Evolutionary conservation across 2,797 vertebrate genomes (phyloP).

Genomic region (Arrhamphus sclerolepis): DNA sequence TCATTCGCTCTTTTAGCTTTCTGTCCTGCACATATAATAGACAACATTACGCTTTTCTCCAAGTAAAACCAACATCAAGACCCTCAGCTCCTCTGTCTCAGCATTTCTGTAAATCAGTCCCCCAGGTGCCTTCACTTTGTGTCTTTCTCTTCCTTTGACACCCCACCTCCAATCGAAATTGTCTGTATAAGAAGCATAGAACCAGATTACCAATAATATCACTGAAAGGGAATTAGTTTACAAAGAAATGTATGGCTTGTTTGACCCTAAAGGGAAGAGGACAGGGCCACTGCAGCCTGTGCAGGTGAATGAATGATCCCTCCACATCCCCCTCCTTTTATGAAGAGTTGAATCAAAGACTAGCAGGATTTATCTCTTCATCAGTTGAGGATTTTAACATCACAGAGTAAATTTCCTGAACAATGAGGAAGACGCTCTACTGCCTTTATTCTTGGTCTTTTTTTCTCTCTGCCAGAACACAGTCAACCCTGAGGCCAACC

Average conservation of each 20-base stretch:
- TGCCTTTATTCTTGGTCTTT: constrained; percentile 45
- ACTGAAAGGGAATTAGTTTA: constrained; percentile 54
- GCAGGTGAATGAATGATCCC: constrained; percentile 56
- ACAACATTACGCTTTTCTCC: no score
- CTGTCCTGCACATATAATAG: no score
- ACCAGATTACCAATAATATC: constrained; percentile 24
- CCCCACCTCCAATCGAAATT: no score
- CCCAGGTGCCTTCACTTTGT: no score
- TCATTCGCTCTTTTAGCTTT: no score
- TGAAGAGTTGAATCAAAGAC: constrained; percentile 33
- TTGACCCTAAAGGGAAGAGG: constrained; percentile 53
- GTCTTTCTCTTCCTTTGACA: no score
- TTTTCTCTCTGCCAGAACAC: constrained; percentile 47
- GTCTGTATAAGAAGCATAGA: constrained; percentile 18
- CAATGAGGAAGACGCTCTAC: constrained; percentile 56
- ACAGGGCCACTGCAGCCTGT: constrained; percentile 34
- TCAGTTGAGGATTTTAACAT: constrained; percentile 38
- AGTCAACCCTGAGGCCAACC: constrained; percentile 64
- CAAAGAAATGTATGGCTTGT: constrained; percentile 52
- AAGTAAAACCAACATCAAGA: no score
- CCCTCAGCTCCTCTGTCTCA: no score
- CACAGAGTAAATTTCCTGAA: constrained; percentile 43
- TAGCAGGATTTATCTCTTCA: constrained; percentile 37
- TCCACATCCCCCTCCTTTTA: constrained; percentile 49
- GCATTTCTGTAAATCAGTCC: no score